Percentiles rank a stretch among this genome's conserved stretches.
These are phyloP conservation scores for Microplitis deprimator DNA, from an alignment of 2,888 invertebrate genomes.

Conservation along the genomic window DNA sequence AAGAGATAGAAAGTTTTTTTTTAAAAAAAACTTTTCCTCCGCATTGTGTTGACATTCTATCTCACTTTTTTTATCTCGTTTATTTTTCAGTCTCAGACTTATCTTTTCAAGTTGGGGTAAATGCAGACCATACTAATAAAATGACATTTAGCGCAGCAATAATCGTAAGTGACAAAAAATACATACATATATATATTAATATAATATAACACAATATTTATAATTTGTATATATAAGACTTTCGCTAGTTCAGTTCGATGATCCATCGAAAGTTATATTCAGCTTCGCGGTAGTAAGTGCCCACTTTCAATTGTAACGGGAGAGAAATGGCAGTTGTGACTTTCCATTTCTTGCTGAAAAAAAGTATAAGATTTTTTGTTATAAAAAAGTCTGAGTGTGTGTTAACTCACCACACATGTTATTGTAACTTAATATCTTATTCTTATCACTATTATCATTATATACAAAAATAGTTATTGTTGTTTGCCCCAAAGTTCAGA, in stretches of 20 bases:
- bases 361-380: slow-evolving; percentile 5
- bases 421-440: background rate
- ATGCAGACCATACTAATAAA: background rate
- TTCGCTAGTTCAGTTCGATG: slow-evolving; percentile 40
- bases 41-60: slow-evolving; percentile 33
- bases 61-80: background rate
- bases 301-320: slow-evolving; percentile 63
- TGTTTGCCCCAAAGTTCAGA: background rate
- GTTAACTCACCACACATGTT: background rate
- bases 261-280: slow-evolving; percentile 53
- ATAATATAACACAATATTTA: background rate
- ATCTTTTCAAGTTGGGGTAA: background rate
- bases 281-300: slow-evolving; percentile 48
- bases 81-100: background rate
- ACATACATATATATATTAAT: background rate
- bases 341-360: slow-evolving; percentile 56
- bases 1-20: slow-evolving; percentile 53
- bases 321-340: slow-evolving; percentile 55
- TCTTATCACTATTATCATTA: no score
- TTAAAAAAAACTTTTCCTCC: background rate
- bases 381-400: background rate
- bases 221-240: slow-evolving; percentile 32
- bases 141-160: background rate
- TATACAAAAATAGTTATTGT: background rate
- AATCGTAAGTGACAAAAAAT: background rate